phyloP scores from a whole-genome alignment of 2,888 invertebrate species.

The Hypomecis atomaria region DNA sequence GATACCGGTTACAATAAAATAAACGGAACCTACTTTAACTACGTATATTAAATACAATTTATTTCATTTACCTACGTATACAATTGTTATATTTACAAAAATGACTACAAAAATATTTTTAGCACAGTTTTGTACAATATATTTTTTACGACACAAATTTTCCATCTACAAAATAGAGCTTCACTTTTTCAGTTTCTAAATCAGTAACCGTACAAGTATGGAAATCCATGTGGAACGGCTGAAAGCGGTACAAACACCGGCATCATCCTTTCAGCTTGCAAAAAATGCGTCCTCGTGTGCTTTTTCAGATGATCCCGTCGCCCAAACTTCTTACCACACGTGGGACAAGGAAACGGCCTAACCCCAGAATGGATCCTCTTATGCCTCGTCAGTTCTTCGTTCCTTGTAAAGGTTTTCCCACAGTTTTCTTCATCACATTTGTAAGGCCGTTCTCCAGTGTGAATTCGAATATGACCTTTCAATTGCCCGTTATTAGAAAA shows the following conservation, averaged over 20 bases:
- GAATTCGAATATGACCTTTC: constrained; percentile 95
- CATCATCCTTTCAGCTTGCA: constrained; percentile 86
- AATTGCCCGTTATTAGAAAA: constrained; percentile 98
- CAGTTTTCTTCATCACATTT: constrained; percentile 94
- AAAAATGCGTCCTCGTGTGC: constrained; percentile 93
- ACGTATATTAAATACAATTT: too few relatives aligned
- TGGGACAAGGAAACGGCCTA: constrained; percentile 92
- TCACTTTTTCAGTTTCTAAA: neutral
- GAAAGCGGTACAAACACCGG: constrained; percentile 86
- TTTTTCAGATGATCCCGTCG: constrained; percentile 97
- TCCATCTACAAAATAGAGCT: constrained; percentile 1
- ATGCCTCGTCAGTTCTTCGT: constrained; percentile 96
- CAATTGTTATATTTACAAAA: too few relatives aligned
- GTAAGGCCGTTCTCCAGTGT: constrained; percentile 95
- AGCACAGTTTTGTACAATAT: too few relatives aligned
- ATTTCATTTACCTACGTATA: too few relatives aligned
- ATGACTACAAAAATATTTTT: too few relatives aligned
- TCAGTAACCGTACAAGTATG: constrained; percentile 85
- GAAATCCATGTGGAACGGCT: constrained; percentile 75
- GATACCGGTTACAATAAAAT: too few relatives aligned
- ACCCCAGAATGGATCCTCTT: constrained; percentile 95
- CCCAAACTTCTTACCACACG: constrained; percentile 97
- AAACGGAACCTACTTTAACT: too few relatives aligned
- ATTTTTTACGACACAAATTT: neutral
- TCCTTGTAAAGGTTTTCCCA: constrained; percentile 95